Base-by-base conservation (phyloP, 2,888 invertebrate genomes). In the Himalopsyche japonica region DNA sequence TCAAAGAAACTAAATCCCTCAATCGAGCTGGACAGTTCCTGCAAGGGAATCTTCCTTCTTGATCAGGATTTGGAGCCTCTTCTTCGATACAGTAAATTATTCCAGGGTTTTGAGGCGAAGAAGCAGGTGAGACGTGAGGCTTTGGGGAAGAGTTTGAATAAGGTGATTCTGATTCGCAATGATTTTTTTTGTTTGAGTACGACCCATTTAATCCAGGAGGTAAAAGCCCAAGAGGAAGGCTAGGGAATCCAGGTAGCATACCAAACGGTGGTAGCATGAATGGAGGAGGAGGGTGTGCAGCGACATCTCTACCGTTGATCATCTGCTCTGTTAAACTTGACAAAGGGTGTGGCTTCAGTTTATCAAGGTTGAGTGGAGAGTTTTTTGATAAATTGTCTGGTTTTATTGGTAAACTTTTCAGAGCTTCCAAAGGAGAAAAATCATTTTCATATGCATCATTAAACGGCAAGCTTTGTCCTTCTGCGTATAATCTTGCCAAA, bases 401-500 rank as follows among this genome's bases (percentile, higher is more conserved):
- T 83, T 86, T 86, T 18, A 81, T 47, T 32, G 85, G 85, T 8
- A 79, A 79, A 88, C 91, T 91, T 87, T 94, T 92, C 81, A 93
- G 90, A 76, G 93, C 93, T 87, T 94, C 94, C 27, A 89, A 87
- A 24, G 82, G 86, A 24, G 82, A 82, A 81, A 87, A 87, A 3
- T 87, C 87, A 37, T 43, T 77, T 6, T 76, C 49, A 30, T 86
- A 84, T 15, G 93, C 93, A 88, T 94, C 94, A 10, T 94, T 90
- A 37, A 93, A 93, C 15, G 94, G 93, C 12, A 93, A 89, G 1
- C 93, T 92, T 30, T 93, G 92, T 34, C 95, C 94, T 81, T 95
- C 95, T 4, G 96, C 96, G 89, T 96, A 97, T 24, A 96, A 93
- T 87, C 96, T 93, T 0, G 96, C 94, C 83, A 97, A 92, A 81